Base-by-base conservation (phyloP, 2,113 vertebrate species). In the Hoplias malabaricus region DNA sequence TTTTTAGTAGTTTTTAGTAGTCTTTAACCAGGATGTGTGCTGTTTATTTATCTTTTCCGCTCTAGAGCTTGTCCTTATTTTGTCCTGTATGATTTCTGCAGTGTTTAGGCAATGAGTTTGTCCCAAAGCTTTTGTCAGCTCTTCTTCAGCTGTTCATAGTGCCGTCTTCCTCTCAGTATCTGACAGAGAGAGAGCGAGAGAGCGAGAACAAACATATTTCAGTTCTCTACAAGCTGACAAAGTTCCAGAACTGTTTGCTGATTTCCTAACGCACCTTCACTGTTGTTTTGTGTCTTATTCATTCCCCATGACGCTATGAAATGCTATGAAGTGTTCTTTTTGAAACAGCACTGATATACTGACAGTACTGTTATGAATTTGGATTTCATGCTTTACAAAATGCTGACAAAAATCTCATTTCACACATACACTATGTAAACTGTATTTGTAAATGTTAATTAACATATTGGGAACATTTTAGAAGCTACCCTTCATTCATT, bases 91-190 rank as follows among this genome's bases (percentile, higher is more conserved):
- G 19, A 25, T 14, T 23, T 50, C 8, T 69, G 75, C 53, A 23
- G 34, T 69, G 66, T 46, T 77, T 25, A 57, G 75, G 75, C 33
- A 66, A 57, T 59, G 54, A 69, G 27, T 77, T 69, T 69, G 19
- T 33, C 50, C 21, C 13, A 59, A 77, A 69, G 38, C 63, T 57
- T 65, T 54, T 48, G 65, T 59, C 66, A 59, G 53, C 43, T 69
- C 54, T 61, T 36, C 36, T 63, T 68, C 63, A 56, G 74, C 36
- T 42, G 63, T 21, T 77, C 27, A 53, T 56, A 33, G 48, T 46
- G 53, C 50, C 59, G 57, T 29, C 25, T 19, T 21, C 74, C 63
- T 63, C 53, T 68, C 38, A 42, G 19, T 21, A 50, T 27, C 19
- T 13, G 54, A 57, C 31, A 19, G 27, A 31, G 69, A 46, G 46